Conservation (phyloP, 2,888 invertebrate genomes). For the Papilio elwesi region DNA sequence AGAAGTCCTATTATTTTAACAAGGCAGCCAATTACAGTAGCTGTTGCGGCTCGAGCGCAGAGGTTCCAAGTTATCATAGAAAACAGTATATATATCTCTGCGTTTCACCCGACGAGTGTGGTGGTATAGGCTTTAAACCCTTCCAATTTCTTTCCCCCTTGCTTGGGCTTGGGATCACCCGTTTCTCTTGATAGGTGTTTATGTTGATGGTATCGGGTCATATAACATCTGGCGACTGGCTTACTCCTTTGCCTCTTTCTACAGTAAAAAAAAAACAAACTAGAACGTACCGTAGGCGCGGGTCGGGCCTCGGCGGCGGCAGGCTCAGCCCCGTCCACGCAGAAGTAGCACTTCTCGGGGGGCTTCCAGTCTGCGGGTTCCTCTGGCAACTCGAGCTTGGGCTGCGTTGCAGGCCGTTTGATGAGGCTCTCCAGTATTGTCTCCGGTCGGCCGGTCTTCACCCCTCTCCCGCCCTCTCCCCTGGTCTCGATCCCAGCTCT, state of each 20-base stretch:
- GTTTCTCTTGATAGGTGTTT: background rate
- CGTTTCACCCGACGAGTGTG: no score
- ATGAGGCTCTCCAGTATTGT: conserved; percentile 83
- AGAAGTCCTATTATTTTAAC: no score
- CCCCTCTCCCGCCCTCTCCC: conserved; percentile 42
- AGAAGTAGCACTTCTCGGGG: conserved; percentile 93
- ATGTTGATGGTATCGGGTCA: background rate
- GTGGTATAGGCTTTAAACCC: no score
- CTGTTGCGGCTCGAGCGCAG: no score
- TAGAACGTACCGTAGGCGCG: conserved; percentile 54
- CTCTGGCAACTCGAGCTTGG: conserved; percentile 71
- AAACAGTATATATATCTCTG: no score
- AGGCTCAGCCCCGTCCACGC: conserved; percentile 80
- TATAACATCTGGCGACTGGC: background rate
- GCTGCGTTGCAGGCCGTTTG: conserved; percentile 78
- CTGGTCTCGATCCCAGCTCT: conserved; percentile 45
- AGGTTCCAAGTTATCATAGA: no score
- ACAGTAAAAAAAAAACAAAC: conserved; percentile 44
- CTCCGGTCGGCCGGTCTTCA: conserved; percentile 68
- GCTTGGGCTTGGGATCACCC: no score
- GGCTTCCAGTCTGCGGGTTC: conserved; percentile 91
- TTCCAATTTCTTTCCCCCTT: no score
- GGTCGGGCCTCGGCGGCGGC: conserved; percentile 54
- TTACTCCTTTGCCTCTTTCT: background rate
- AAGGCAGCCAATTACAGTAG: no score